These are phyloP conservation scores for Deroptyus accipitrinus DNA, from an alignment of 2,113 vertebrate genomes.

Conservation along the genomic window DNA sequence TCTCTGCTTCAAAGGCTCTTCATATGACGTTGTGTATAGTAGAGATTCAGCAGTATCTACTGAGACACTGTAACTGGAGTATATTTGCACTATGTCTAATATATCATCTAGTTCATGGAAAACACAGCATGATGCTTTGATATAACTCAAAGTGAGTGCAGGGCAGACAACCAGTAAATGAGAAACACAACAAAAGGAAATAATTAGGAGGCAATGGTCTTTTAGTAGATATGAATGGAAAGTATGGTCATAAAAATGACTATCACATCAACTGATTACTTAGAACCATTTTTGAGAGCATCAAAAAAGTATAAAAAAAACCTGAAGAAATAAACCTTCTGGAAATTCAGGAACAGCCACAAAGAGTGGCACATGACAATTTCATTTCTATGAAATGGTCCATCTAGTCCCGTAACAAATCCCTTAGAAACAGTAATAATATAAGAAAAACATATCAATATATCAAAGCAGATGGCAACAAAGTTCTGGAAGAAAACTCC, in stretches of 20 bases:
- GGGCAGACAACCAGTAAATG: not conserved
- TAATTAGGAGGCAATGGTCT: not conserved
- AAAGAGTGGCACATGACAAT: not conserved
- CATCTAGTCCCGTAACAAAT: not conserved
- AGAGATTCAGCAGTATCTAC: not conserved
- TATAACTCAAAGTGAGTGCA: not conserved
- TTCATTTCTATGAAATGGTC: not conserved
- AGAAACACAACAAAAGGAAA: not conserved
- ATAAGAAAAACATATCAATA: not conserved
- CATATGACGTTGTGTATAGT: rapidly evolving
- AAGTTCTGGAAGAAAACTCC: not conserved
- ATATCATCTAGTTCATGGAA: not conserved
- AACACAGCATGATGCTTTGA: not conserved
- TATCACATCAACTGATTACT: not conserved
- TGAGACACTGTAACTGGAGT: not conserved
- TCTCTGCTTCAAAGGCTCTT: not conserved
- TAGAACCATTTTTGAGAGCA: not conserved
- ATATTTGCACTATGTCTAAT: not conserved
- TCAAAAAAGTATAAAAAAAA: not conserved
- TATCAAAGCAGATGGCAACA: not conserved
- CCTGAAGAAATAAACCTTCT: not conserved
- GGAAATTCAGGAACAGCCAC: not conserved
- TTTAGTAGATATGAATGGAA: not conserved
- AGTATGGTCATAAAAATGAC: not conserved
- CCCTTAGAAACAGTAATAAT: not conserved